These are phyloP conservation scores for Mesaphorura yosii DNA, from an alignment of 1,140 invertebrate species.

Conservation along the genomic window DNA sequence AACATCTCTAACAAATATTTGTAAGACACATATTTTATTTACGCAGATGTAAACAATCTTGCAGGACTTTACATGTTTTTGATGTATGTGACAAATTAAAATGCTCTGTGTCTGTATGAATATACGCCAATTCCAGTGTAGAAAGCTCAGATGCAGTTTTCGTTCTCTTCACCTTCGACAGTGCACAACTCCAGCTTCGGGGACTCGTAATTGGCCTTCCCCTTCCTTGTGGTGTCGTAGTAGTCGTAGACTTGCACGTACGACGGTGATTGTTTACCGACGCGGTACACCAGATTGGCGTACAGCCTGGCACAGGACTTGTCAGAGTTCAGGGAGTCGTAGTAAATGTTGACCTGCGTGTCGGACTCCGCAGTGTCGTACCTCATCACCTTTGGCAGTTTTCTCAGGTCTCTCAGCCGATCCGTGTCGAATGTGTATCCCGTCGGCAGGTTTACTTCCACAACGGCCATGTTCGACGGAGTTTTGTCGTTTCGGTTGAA, in stretches of 20 bases:
- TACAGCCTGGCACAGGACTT: conserved; percentile 41
- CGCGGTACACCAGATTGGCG: conserved; percentile 66
- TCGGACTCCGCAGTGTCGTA: conserved; percentile 39
- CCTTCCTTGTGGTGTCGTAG: conserved; percentile 66
- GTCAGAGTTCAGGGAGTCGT: conserved; percentile 46
- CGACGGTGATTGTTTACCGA: conserved; percentile 70
- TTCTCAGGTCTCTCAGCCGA: not conserved
- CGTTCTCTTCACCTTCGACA: too few species aligned
- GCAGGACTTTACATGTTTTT: too few species aligned
- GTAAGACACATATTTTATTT: too few species aligned
- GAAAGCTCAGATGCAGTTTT: too few species aligned
- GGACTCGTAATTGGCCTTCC: conserved; percentile 53
- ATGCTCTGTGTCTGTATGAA: too few species aligned
- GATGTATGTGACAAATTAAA: too few species aligned
- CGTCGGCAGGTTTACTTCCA: conserved; percentile 71
- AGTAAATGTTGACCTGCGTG: conserved; percentile 66
- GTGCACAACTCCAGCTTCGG: conserved; percentile 43
- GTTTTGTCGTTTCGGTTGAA: not conserved
- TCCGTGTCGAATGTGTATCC: conserved; percentile 61
- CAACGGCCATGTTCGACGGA: conserved; percentile 75
- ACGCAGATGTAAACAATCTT: too few species aligned
- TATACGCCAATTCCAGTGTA: too few species aligned
- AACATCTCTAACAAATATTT: too few species aligned
- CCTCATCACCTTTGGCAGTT: conserved; percentile 5
- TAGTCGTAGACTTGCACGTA: conserved; percentile 78